Evolutionary conservation across 2,797 vertebrate genomes (phyloP).

Genomic region (Erethizon dorsatum): DNA sequence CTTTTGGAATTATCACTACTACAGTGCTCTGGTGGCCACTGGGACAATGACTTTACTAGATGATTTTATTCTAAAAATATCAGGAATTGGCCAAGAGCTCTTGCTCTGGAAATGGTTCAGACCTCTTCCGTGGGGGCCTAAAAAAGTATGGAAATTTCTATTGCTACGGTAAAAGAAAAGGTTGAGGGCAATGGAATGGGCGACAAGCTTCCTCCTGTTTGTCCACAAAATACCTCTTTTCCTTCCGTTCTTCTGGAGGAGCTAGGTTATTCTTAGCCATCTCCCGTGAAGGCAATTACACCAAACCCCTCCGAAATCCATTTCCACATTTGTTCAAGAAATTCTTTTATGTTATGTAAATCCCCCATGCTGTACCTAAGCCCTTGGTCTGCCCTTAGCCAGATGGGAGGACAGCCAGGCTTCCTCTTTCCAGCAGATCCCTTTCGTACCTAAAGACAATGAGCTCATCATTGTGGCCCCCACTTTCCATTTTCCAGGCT

Average conservation of each 20-base stretch:
- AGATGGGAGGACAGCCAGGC: slow-evolving; percentile 61
- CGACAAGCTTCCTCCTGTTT: slow-evolving; percentile 16
- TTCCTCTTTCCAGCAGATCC: slow-evolving; percentile 64
- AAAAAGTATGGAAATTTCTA: neutral
- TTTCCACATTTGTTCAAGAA: slow-evolving; percentile 74
- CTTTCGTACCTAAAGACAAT: slow-evolving; percentile 39
- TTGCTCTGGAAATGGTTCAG: slow-evolving; percentile 80
- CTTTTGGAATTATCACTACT: slow-evolving; percentile 83
- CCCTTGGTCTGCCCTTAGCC: slow-evolving; percentile 72
- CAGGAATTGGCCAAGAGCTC: slow-evolving; percentile 70
- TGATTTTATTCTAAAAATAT: slow-evolving; percentile 75
- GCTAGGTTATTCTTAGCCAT: slow-evolving; percentile 74
- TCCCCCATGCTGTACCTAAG: slow-evolving; percentile 72
- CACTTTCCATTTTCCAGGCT: slow-evolving; percentile 15
- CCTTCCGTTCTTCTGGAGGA: slow-evolving; percentile 13
- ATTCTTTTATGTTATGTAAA: slow-evolving; percentile 71
- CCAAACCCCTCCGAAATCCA: slow-evolving; percentile 71
- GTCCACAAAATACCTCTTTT: slow-evolving; percentile 14
- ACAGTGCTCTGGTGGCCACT: slow-evolving; percentile 79
- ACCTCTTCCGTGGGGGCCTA: slow-evolving; percentile 1
- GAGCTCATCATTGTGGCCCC: neutral
- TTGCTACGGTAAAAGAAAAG: slow-evolving; percentile 15
- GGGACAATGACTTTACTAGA: slow-evolving; percentile 81
- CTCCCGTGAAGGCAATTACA: slow-evolving; percentile 75
- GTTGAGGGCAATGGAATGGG: neutral